phyloP scores from a whole-genome alignment of 2,888 invertebrate species.

The Pedicia rivosa region DNA sequence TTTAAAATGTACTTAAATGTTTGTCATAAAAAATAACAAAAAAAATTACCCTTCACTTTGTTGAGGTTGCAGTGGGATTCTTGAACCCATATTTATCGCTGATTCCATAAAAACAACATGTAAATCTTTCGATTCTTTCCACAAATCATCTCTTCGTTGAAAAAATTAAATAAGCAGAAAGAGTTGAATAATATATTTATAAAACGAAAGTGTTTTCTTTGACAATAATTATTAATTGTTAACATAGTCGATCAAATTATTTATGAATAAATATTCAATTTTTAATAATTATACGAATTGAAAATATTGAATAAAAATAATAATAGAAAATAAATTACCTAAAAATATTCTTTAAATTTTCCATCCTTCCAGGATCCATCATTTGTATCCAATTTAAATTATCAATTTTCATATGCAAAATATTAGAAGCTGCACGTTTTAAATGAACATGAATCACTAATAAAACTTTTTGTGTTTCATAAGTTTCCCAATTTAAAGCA shows the following conservation, averaged over 20 bases:
- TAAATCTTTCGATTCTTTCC: slow-evolving; percentile 61
- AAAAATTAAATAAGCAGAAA: slow-evolving; percentile 29
- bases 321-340: no score
- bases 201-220: no score
- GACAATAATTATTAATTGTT: no score
- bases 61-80: slow-evolving; percentile 63
- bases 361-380: slow-evolving; percentile 56
- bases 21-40: slow-evolving; percentile 3
- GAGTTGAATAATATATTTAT: no score
- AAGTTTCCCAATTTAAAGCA: slow-evolving; percentile 59
- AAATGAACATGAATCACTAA: slow-evolving; percentile 46
- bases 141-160: slow-evolving; percentile 55
- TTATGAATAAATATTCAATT: no score
- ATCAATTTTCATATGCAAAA: slow-evolving; percentile 76
- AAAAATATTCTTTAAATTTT: slow-evolving; percentile 60
- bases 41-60: slow-evolving; percentile 66
- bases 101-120: slow-evolving; percentile 74
- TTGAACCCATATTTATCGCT: slow-evolving; percentile 69
- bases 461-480: slow-evolving; percentile 50
- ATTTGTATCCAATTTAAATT: slow-evolving; percentile 80
- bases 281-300: no score
- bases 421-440: slow-evolving; percentile 53
- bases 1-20: not conserved
- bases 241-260: no score
- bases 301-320: no score